Base-by-base conservation (phyloP, 1,140 invertebrate species). In the Drosophila kurseongensis region DNA sequence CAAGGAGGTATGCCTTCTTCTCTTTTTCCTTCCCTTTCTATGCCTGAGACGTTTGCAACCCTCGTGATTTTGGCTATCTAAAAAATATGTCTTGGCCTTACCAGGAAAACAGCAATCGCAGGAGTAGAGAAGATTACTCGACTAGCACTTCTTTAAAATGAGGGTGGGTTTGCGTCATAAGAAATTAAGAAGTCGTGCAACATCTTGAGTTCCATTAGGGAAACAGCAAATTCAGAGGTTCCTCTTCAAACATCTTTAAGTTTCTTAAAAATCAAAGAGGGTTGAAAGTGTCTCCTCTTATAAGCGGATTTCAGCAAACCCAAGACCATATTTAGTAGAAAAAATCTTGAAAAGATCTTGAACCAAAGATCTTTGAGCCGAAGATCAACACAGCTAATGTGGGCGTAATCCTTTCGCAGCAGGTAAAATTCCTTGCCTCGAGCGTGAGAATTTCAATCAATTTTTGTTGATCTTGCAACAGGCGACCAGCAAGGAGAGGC, bases 381-480 rank as follows among this genome's bases (percentile, higher is more conserved):
- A 54, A 52, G 29, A 65, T 67, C 60, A 55, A 55, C 57, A 32
- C 50, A 42, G 10, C 8, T 38, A 54, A 57, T 63, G 75, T 78
- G 75, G 75, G 74, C 75, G 75, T 76, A 78, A 71, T 78, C 75
- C 75, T 78, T 71, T 63, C 27, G 29, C 35, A 9, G 63, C 74
- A 77, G 74, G 74, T 77, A 77, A 75, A 48, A 76, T 75, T 66
- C 71, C 73, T 59, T 60, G 14, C 52, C 63, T 27, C 23, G 42
- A 77, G 52, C 75, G 75, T 78, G 75, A 78, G 76, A 79, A 57
- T 79, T 80, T 75, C 40, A 75, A 68, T 67, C 42, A 51, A 77
- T 23, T 63, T 62, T 40, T 78, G 65, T 80, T 80, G 77, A 80
- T 80, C 52, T 61, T 80, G 60, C 41, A 69, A 41, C 57, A 79